Evolutionary conservation across 1,140 invertebrate species (phyloP).

Genomic region (Glossosoma conforme): DNA sequence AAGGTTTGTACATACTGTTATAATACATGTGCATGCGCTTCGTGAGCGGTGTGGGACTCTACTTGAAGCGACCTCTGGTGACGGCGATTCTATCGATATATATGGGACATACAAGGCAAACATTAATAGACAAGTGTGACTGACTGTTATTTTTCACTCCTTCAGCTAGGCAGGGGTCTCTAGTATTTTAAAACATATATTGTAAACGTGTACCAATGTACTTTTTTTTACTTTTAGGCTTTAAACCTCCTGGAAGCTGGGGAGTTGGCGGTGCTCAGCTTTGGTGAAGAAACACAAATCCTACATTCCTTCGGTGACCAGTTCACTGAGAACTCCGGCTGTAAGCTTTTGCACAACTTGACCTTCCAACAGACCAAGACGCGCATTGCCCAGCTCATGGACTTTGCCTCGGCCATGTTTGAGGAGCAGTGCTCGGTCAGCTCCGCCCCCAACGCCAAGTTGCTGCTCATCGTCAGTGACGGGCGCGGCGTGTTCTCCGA

Average conservation of each 20-base stretch:
- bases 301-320: slow-evolving; percentile 82
- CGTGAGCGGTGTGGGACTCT: no score
- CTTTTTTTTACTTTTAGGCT: no score
- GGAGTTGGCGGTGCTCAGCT: slow-evolving; percentile 85
- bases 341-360: slow-evolving; percentile 70
- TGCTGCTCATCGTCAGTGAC: slow-evolving; percentile 91
- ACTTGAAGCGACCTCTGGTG: no score
- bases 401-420: slow-evolving; percentile 71
- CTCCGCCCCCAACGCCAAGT: slow-evolving; percentile 68
- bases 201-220: no score
- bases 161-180: no score
- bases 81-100: no score
- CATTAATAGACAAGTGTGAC: no score
- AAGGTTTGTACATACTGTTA: no score
- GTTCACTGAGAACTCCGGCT: slow-evolving; percentile 78
- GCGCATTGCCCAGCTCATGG: slow-evolving; percentile 71
- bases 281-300: slow-evolving; percentile 80
- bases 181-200: no score
- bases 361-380: slow-evolving; percentile 80
- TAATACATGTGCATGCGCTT: no score
- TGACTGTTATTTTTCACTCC: no score
- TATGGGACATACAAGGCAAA: no score
- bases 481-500: slow-evolving; percentile 91
- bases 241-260: slow-evolving; percentile 91
- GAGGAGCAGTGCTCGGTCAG: slow-evolving; percentile 49